A percentile compares a stretch with the other conserved stretches of the same genome.
These are phyloP conservation scores for Mongoloraphidia duomilia DNA, from an alignment of 2,888 invertebrate genomes.

Conservation along the genomic window DNA sequence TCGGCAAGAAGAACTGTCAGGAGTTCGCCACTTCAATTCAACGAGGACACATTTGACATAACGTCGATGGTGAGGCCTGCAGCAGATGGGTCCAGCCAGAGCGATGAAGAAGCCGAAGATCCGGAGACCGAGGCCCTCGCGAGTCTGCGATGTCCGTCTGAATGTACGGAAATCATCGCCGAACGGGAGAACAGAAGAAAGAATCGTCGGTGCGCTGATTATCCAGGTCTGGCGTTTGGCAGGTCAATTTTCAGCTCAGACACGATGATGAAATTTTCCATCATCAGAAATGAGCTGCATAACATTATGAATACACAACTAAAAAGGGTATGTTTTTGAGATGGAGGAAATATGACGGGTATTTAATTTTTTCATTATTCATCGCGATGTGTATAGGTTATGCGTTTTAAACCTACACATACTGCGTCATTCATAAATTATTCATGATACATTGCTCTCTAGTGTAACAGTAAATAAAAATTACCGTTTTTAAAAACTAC, in stretches of 20 bases:
- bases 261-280: constrained; percentile 94
- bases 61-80: constrained; percentile 27
- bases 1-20: constrained; percentile 5
- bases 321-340: constrained; percentile 69
- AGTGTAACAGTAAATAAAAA: no score
- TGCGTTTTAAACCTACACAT: no score
- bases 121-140: constrained; percentile 69
- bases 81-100: constrained; percentile 31
- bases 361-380: no score
- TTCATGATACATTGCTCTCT: no score
- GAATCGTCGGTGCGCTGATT: constrained; percentile 72
- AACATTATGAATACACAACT: constrained; percentile 94
- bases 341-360: background rate
- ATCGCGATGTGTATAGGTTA: no score
- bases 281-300: constrained; percentile 93
- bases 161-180: constrained; percentile 75
- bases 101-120: constrained; percentile 46
- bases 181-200: constrained; percentile 64
- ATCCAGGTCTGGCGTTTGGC: constrained; percentile 83
- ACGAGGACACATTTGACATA: constrained; percentile 30
- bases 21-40: constrained; percentile 17
- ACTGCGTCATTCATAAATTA: no score
- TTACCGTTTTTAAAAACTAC: no score
- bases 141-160: constrained; percentile 75
- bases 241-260: constrained; percentile 89